Evolutionary conservation across 2,888 invertebrate genomes (phyloP).

Genomic region (Tridacna gigas): DNA sequence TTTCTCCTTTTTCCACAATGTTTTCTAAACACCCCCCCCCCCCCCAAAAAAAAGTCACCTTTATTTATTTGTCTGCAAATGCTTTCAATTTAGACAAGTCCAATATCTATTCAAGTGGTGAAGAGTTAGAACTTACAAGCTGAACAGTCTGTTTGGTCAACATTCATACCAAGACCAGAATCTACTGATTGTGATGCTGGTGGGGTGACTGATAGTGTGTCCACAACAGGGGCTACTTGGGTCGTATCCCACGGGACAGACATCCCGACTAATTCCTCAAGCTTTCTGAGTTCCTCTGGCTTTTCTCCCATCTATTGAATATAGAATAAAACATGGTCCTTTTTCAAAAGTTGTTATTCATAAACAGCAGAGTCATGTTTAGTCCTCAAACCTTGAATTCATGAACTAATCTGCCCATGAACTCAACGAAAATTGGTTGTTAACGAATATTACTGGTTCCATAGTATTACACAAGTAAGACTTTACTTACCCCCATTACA

Average conservation of each 20-base stretch:
- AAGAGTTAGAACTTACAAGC: background rate
- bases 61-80: too few relatives aligned
- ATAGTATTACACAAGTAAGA: background rate
- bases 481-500: background rate
- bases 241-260: constrained; percentile 51
- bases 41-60: too few relatives aligned
- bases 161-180: background rate
- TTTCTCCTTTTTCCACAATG: background rate
- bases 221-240: too few relatives aligned
- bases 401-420: too few relatives aligned
- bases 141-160: background rate
- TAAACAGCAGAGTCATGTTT: too few relatives aligned
- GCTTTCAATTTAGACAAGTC: too few relatives aligned
- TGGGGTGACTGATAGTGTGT: background rate
- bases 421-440: too few relatives aligned
- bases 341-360: too few relatives aligned
- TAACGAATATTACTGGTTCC: too few relatives aligned
- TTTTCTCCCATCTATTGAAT: constrained; percentile 61
- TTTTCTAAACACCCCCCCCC: too few relatives aligned
- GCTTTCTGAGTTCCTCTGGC: constrained; percentile 68
- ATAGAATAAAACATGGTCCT: background rate
- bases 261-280: constrained; percentile 69
- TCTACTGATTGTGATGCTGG: background rate
- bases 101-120: too few relatives aligned
- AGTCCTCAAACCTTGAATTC: too few relatives aligned